Percentiles rank a stretch among this genome's conserved stretches.
phyloP scores from a whole-genome alignment of 2,113 vertebrate genomes.

The Pachyramphus minor region DNA sequence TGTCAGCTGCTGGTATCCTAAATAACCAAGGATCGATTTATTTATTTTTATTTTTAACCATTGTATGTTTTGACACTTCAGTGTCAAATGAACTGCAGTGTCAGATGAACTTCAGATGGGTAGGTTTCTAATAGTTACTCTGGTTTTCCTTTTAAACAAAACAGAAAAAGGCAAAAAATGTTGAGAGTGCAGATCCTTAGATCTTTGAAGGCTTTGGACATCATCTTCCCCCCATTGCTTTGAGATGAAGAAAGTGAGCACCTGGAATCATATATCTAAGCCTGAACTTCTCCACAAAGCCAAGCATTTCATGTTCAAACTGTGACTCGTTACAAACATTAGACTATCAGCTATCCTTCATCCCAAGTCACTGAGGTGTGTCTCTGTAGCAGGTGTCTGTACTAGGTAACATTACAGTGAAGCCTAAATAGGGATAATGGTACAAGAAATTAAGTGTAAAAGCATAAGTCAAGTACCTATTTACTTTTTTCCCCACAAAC shows the following conservation, averaged over 20 bases:
- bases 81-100: neutral
- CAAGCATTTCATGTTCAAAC: neutral
- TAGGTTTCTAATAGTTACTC: neutral
- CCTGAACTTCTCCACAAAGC: neutral
- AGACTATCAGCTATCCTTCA: neutral
- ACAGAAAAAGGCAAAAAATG: neutral
- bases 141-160: neutral
- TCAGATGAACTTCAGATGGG: neutral
- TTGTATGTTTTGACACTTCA: neutral
- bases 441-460: neutral
- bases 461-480: neutral
- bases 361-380: neutral
- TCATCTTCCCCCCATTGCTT: neutral
- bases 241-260: neutral
- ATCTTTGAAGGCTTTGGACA: neutral
- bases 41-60: neutral
- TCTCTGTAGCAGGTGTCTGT: neutral
- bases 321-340: neutral
- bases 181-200: neutral
- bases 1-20: neutral
- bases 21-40: neutral
- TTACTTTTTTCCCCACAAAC: neutral
- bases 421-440: neutral
- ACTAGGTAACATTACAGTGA: neutral
- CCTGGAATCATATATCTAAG: rapidly evolving